Percentiles rank a stretch among this genome's conserved stretches.
Evolutionary conservation across 2,797 vertebrate genomes (phyloP).

Genomic region (Megalops cyprinoides): DNA sequence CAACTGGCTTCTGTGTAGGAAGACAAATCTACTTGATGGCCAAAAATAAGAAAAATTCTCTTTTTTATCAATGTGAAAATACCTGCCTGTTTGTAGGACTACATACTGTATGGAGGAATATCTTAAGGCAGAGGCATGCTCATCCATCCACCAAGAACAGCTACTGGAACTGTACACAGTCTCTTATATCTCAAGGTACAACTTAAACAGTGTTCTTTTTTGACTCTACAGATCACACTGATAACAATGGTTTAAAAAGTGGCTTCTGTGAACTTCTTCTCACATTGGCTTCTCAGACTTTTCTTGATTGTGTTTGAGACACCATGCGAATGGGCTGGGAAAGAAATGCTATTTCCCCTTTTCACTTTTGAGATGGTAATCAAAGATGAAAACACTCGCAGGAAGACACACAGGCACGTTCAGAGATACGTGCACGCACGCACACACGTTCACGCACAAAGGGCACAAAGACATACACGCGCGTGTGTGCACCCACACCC

Average conservation of each 20-base stretch:
- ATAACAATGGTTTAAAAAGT: too few relatives aligned
- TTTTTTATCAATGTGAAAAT: background rate
- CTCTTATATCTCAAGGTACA: background rate
- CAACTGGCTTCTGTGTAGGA: conserved; percentile 24
- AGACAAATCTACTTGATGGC: conserved; percentile 27
- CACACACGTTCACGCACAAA: too few relatives aligned
- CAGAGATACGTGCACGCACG: background rate
- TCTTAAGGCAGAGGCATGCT: background rate
- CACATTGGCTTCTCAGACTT: background rate
- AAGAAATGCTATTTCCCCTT: conserved; percentile 23
- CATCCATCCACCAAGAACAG: background rate
- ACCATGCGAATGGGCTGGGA: conserved; percentile 5
- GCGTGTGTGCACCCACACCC: too few relatives aligned
- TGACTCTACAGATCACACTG: too few relatives aligned
- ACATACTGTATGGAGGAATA: background rate
- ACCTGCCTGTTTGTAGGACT: background rate
- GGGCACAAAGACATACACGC: too few relatives aligned
- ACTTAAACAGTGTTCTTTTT: too few relatives aligned
- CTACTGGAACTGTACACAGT: background rate
- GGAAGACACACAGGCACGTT: background rate
- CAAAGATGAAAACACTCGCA: conserved; percentile 16
- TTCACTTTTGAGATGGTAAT: conserved; percentile 30
- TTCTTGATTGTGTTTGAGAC: background rate
- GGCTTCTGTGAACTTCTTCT: too few relatives aligned
- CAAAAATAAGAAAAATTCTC: conserved; percentile 27